Conservation (phyloP, 1,140 invertebrate species). For the Cotesia typhae region DNA sequence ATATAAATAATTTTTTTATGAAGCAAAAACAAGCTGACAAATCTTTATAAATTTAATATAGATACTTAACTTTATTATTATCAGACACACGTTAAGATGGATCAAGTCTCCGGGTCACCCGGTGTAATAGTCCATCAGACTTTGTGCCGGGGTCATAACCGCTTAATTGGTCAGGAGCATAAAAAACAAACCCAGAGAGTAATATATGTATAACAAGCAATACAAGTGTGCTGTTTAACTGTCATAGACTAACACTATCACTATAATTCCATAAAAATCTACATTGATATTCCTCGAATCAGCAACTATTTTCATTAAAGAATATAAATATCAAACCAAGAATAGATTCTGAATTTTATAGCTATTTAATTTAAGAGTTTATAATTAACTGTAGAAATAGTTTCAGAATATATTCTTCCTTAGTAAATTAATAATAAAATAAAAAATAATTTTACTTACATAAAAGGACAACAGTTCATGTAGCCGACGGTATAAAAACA, state of each 20-base stretch:
- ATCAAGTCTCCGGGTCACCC: slow-evolving; percentile 34
- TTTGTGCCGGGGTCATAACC: slow-evolving; percentile 35
- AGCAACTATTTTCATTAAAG: no score
- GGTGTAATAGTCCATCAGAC: slow-evolving; percentile 40
- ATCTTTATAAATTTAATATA: not conserved
- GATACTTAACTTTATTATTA: slow-evolving; percentile 10
- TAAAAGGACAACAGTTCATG: slow-evolving; percentile 64
- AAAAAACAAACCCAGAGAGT: slow-evolving; percentile 12
- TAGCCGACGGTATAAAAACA: slow-evolving; percentile 39
- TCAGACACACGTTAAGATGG: slow-evolving; percentile 4
- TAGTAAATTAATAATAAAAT: no score
- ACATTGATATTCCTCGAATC: no score
- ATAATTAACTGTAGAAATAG: no score
- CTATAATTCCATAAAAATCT: no score
- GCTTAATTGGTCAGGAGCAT: slow-evolving; percentile 32
- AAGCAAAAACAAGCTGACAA: not conserved
- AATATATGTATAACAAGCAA: not conserved
- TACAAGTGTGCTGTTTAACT: not conserved
- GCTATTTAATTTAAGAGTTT: not conserved
- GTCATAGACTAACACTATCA: not conserved
- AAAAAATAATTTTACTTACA: slow-evolving; percentile 48
- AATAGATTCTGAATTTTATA: not conserved
- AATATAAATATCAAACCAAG: no score
- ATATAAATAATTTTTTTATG: not conserved
- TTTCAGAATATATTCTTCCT: no score